Evolutionary conservation across 2,113 vertebrate species (phyloP).

Genomic region (Aegithalos caudatus): DNA sequence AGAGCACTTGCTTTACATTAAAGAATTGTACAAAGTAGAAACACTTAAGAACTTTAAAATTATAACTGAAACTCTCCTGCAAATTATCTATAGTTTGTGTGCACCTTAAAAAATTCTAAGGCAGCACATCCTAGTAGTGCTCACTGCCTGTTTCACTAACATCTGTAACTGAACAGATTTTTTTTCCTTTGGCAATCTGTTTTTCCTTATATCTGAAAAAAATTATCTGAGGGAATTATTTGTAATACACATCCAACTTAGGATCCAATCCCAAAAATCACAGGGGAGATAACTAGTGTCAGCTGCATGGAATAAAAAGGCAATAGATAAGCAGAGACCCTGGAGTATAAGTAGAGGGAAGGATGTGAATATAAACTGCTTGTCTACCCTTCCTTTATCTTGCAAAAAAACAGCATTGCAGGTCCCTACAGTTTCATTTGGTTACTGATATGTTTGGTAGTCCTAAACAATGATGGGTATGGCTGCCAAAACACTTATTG

Average conservation of each 20-base stretch:
- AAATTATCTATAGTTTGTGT: background rate
- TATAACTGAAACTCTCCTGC: background rate
- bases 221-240: background rate
- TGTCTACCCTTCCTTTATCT: background rate
- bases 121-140: background rate
- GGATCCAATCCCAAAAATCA: background rate
- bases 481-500: background rate
- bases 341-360: background rate
- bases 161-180: background rate
- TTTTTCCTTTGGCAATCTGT: background rate
- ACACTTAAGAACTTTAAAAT: background rate
- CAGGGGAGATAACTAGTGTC: background rate
- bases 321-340: background rate
- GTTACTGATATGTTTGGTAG: background rate
- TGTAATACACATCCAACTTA: background rate
- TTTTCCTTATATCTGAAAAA: background rate
- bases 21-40: background rate
- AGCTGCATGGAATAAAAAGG: background rate
- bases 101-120: background rate
- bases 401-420: background rate
- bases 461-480: background rate
- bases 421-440: background rate
- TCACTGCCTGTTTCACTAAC: background rate
- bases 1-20: background rate
- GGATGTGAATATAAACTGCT: background rate